Evolutionary conservation across 2,113 vertebrate species (phyloP), one percentile per base, ranked within the genome.

Genomic region (Strigops habroptila): DNA sequence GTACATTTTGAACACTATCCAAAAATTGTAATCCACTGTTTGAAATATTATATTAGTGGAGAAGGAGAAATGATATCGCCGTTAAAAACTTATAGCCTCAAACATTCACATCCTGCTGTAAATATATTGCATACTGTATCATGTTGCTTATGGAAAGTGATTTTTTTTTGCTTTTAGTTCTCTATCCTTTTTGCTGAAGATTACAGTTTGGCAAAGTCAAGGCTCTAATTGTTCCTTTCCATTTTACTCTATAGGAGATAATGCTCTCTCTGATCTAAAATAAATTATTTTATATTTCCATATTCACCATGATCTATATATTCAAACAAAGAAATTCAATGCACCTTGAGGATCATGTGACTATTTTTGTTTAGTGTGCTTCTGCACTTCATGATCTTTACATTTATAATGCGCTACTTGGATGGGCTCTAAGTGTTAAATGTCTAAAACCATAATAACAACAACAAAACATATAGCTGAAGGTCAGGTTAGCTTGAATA

Each of bases 21-120:
- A 96, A 97, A 97, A 96, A 91, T 85, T 92, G 59, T 91, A 96
- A 96, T 96, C 77, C 57, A 52, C 52, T 84, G 41, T 90, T 97
- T 98, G 91, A 97, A 97, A 97, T 91, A 91, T 59, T 95, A 46
- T 93, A 91, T 94, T 92, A 91, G 35, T 60, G 59, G 23, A 94
- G 76, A 97, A 73, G 74, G 62, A 96, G 85, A 96, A 96, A 94
- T 80, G 31, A 37, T 86, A 73, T 84, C 31, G 25, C 55, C 17
- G 37, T 86, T 93, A 88, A 69, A 77, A 65, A 93, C 64, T 73
- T 88, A 68, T 13, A 91, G 62, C 41, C 70, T 59, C 86, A 96
- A 92, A 91, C 31, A 53, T 88, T 96, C 92, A 91, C 71, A 88
- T 95, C 68, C 77, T 88, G 49, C 67, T 80, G 31, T 93, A 91